Evolutionary conservation across 1,140 invertebrate species (phyloP).

Genomic region (Drosophila neocordata): DNA sequence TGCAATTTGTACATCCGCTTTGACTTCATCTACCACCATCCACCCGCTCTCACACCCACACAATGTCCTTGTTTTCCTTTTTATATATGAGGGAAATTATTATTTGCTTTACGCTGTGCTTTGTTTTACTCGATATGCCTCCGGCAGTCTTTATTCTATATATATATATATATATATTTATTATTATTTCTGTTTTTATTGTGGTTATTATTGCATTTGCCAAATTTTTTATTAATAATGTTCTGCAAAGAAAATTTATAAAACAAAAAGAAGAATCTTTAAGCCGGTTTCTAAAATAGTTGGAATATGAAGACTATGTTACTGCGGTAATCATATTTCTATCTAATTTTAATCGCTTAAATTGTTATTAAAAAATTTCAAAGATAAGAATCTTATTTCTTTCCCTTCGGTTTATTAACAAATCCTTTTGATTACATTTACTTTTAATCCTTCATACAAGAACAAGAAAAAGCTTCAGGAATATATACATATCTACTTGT

Average conservation of each 20-base stretch:
- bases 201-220: constrained; percentile 74
- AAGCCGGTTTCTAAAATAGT: no score
- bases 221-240: constrained; percentile 4
- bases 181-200: constrained; percentile 50
- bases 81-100: constrained; percentile 71
- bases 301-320: no score
- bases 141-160: constrained; percentile 58
- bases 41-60: constrained; percentile 41
- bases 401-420: no score
- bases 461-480: no score
- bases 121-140: constrained; percentile 47
- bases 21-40: constrained; percentile 35
- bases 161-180: constrained; percentile 44
- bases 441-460: no score
- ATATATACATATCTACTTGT: no score
- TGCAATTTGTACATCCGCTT: constrained; percentile 81
- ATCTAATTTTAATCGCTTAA: no score
- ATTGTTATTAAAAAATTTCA: no score
- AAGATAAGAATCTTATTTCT: no score
- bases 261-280: no score
- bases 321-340: no score
- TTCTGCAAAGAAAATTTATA: background rate
- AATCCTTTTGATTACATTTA: no score
- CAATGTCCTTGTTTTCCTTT: constrained; percentile 20
- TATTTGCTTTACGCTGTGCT: constrained; percentile 61